These are phyloP conservation scores for Aphidius colemani DNA, from an alignment of 2,888 invertebrate species.

Conservation along the genomic window DNA sequence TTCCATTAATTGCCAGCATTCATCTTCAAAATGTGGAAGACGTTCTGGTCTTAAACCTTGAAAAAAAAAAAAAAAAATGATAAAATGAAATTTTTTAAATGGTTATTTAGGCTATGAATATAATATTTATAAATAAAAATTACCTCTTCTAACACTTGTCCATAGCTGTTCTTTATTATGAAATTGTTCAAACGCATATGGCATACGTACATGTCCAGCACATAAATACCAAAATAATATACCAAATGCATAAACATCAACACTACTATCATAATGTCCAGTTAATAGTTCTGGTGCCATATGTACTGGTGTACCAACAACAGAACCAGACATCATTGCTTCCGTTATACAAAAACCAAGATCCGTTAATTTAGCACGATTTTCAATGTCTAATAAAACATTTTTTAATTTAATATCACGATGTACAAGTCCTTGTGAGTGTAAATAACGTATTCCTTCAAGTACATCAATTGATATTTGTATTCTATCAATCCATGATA, in stretches of 20 bases:
- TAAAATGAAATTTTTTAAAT: not conserved
- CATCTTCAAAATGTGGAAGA: constrained; percentile 73
- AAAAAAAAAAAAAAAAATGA: too few relatives aligned
- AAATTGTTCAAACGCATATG: constrained; percentile 80
- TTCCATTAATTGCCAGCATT: constrained; percentile 84
- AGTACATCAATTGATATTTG: constrained; percentile 81
- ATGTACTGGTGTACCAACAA: constrained; percentile 87
- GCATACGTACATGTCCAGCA: constrained; percentile 79
- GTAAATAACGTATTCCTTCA: constrained; percentile 85
- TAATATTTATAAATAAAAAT: constrained; percentile 16
- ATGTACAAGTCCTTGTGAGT: constrained; percentile 86
- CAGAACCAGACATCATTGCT: constrained; percentile 87
- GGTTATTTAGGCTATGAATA: not conserved
- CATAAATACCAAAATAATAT: constrained; percentile 90
- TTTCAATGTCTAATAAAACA: constrained; percentile 75
- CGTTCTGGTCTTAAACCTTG: constrained; percentile 82
- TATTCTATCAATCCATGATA: constrained; percentile 68
- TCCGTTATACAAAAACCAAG: constrained; percentile 89
- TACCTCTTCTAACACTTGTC: constrained; percentile 83
- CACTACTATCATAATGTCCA: constrained; percentile 80
- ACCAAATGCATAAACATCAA: constrained; percentile 90
- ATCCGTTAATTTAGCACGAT: constrained; percentile 83
- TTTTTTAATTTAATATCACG: constrained; percentile 90
- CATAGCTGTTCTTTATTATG: constrained; percentile 86
- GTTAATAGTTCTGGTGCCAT: constrained; percentile 89